Evolutionary conservation across 2,113 vertebrate species (phyloP).

Genomic region (Rostratula benghalensis): DNA sequence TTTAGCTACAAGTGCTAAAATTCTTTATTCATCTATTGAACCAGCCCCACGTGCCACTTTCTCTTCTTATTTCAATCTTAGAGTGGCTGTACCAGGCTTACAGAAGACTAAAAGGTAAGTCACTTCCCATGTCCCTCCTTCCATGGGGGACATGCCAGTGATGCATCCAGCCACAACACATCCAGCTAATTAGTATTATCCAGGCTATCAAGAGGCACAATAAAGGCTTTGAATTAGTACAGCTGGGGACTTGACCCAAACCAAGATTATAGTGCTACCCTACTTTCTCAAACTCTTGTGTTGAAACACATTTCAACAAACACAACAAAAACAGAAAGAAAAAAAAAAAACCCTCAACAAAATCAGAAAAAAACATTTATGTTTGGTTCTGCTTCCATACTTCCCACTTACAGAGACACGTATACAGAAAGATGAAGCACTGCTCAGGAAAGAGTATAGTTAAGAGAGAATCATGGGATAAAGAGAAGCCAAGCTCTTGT

Average conservation of each 20-base stretch:
- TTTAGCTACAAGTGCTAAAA: not conserved
- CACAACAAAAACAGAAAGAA: not conserved
- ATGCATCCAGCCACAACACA: not conserved
- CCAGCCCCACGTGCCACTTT: not conserved
- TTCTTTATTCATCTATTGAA: not conserved
- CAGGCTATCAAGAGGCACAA: not conserved
- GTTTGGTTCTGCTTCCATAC: not conserved
- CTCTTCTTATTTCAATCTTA: not conserved
- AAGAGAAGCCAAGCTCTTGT: not conserved
- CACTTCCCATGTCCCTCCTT: not conserved
- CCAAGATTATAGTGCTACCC: not conserved
- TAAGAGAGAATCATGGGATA: not conserved
- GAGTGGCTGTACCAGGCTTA: not conserved
- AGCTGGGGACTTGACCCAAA: not conserved
- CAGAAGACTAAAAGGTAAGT: not conserved
- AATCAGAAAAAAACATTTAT: not conserved
- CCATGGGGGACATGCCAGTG: not conserved
- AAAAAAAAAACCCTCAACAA: not conserved
- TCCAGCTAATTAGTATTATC: not conserved
- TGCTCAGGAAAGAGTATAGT: not conserved
- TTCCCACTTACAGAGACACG: not conserved
- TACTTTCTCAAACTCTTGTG: not conserved
- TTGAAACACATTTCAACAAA: not conserved
- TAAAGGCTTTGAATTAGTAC: not conserved
- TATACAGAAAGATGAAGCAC: not conserved